A percentile compares a stretch with the other conserved stretches of the same genome.
phyloP scores from a whole-genome alignment of 2,888 invertebrate genomes.

The Artemia sp. region DNA sequence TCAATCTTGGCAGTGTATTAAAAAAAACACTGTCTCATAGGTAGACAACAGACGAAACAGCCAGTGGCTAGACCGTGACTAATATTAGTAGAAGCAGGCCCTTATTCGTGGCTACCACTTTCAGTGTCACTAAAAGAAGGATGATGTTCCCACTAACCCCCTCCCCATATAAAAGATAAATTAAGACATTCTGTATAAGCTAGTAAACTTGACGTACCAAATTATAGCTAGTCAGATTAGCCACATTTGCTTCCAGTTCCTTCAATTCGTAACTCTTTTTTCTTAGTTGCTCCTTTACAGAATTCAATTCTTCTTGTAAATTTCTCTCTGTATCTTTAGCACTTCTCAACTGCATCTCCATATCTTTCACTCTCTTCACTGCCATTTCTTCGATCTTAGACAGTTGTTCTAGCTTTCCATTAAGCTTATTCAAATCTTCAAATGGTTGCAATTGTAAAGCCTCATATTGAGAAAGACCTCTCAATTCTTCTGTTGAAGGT shows the following conservation, averaged over 20 bases:
- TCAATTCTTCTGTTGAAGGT: neutral
- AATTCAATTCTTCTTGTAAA: neutral
- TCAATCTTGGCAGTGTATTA: too few relatives aligned
- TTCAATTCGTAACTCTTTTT: neutral
- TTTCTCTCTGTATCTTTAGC: slow-evolving; percentile 3
- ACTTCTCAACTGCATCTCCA: neutral
- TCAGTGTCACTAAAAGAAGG: too few relatives aligned
- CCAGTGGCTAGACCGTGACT: too few relatives aligned
- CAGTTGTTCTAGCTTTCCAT: slow-evolving; percentile 3
- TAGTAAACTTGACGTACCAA: neutral
- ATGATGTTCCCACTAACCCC: too few relatives aligned
- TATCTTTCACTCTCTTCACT: neutral
- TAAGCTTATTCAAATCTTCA: neutral
- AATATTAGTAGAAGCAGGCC: too few relatives aligned
- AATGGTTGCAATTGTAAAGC: neutral
- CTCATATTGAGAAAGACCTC: neutral
- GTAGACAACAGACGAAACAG: too few relatives aligned
- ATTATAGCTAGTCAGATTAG: neutral
- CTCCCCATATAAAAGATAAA: too few relatives aligned
- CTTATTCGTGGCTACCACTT: too few relatives aligned
- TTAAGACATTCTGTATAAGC: too few relatives aligned
- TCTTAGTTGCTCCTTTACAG: neutral
- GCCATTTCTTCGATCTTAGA: neutral
- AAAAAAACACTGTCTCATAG: too few relatives aligned
- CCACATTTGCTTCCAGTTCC: neutral